Conservation (phyloP, 2,888 invertebrate species). For the Hydrotaea diabolus region DNA sequence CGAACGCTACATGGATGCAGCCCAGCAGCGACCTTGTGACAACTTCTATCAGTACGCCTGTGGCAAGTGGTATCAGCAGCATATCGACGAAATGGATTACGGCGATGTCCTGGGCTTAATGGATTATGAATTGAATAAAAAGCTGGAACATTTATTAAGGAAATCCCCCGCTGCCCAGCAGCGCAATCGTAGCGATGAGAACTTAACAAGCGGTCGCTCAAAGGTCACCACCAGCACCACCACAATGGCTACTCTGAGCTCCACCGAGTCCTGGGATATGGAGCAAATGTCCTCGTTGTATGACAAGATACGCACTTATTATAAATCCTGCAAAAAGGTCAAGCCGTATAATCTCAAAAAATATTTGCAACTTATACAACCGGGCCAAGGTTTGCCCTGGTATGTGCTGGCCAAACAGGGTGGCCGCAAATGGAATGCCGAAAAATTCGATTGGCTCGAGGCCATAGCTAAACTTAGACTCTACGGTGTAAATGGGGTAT, state of each 20-base stretch:
- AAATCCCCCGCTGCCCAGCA: constrained; percentile 55
- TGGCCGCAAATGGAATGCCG: constrained; percentile 73
- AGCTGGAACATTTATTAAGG: constrained; percentile 73
- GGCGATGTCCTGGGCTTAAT: constrained; percentile 75
- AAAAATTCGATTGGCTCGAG: constrained; percentile 75
- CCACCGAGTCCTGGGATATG: constrained; percentile 27
- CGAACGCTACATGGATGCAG: constrained; percentile 76
- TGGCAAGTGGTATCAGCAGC: constrained; percentile 77
- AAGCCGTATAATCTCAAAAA: constrained; percentile 76
- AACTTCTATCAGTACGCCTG: constrained; percentile 79
- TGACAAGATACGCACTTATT: constrained; percentile 74
- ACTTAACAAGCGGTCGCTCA: constrained; percentile 13
- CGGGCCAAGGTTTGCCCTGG: constrained; percentile 69
- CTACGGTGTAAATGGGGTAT: constrained; percentile 75
- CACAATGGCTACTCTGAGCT: constrained; percentile 29
- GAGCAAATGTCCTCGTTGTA: constrained; percentile 59
- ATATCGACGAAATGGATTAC: constrained; percentile 73
- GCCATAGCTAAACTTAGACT: constrained; percentile 75
- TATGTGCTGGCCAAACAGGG: constrained; percentile 69
- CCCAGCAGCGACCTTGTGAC: constrained; percentile 75
- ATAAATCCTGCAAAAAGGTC: constrained; percentile 76
- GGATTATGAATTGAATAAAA: constrained; percentile 75
- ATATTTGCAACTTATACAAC: constrained; percentile 75
- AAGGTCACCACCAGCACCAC: constrained; percentile 25
- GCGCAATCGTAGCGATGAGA: constrained; percentile 53